Percentiles rank a stretch among this genome's conserved stretches.
These are phyloP conservation scores for Nemopilema nomurai DNA, from an alignment of 30 jellyfish, hydroid and myxozoan genomes.

Conservation along the genomic window DNA sequence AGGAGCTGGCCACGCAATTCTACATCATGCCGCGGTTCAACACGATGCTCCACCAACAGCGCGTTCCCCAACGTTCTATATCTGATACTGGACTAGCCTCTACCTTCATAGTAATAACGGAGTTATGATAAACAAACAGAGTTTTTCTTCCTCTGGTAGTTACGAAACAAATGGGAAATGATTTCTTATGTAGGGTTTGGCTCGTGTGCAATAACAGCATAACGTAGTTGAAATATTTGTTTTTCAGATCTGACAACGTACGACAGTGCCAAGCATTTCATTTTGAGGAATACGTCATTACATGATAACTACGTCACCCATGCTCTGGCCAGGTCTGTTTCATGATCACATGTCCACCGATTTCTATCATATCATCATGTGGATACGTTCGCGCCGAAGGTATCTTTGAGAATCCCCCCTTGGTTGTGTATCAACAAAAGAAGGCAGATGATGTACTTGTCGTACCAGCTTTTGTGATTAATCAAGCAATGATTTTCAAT, in stretches of 20 bases:
- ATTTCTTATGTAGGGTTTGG: not conserved
- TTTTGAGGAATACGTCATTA: conserved; percentile 76
- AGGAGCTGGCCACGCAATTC: too few relatives aligned
- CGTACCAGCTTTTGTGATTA: not conserved
- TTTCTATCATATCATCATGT: not conserved
- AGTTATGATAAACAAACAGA: too few relatives aligned
- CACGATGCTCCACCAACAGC: too few relatives aligned
- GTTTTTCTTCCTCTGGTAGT: too few relatives aligned
- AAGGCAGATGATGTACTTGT: not conserved
- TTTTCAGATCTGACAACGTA: conserved; percentile 80
- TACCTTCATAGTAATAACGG: too few relatives aligned
- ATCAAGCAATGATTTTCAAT: not conserved
- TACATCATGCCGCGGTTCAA: too few relatives aligned
- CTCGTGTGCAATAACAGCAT: not conserved
- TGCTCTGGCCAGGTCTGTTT: conserved; percentile 76
- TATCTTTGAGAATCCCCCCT: not conserved
- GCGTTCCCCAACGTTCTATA: too few relatives aligned
- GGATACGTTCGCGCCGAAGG: not conserved
- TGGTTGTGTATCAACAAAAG: not conserved
- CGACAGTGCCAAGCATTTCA: conserved; percentile 89
- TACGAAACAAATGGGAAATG: too few relatives aligned
- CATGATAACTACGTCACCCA: conserved; percentile 86
- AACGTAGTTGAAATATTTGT: not conserved
- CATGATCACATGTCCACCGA: too few relatives aligned
- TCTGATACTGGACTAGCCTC: too few relatives aligned